Evolutionary conservation across 2,888 invertebrate genomes (phyloP).

Genomic region (Eupsilia transversa): DNA sequence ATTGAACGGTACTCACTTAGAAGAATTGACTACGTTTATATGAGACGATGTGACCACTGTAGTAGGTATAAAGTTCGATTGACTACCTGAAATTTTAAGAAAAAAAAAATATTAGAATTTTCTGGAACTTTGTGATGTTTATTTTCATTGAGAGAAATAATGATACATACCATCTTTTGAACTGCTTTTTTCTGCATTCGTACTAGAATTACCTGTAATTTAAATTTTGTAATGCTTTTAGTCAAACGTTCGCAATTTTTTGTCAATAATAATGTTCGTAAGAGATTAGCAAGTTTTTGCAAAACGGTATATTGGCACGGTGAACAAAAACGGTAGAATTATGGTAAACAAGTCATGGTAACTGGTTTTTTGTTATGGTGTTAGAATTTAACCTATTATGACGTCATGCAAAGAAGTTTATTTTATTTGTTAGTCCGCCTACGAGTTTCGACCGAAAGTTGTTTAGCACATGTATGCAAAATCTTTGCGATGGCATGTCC

Average conservation of each 20-base stretch:
- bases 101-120: constrained; percentile 43
- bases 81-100: constrained; percentile 82
- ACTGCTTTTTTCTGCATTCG: constrained; percentile 88
- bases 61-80: constrained; percentile 89
- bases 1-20: constrained; percentile 84
- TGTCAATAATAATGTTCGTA: background rate
- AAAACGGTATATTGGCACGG: constrained; percentile 8
- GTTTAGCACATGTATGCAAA: constrained; percentile 25
- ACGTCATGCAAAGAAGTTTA: constrained; percentile 29
- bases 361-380: constrained; percentile 29
- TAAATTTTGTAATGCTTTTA: constrained; percentile 44
- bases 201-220: constrained; percentile 86
- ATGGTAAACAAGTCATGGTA: constrained; percentile 31
- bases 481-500: constrained; percentile 1
- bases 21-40: constrained; percentile 89
- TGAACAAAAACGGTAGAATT: constrained; percentile 24
- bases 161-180: constrained; percentile 86
- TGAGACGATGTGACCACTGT: constrained; percentile 89
- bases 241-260: background rate
- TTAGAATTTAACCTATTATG: constrained; percentile 4
- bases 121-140: constrained; percentile 4
- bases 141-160: constrained; percentile 22
- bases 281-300: background rate
- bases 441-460: constrained; percentile 13
- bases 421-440: constrained; percentile 28